Conservation (phyloP, 2,888 invertebrate species). For the Perithous albicinctus region DNA sequence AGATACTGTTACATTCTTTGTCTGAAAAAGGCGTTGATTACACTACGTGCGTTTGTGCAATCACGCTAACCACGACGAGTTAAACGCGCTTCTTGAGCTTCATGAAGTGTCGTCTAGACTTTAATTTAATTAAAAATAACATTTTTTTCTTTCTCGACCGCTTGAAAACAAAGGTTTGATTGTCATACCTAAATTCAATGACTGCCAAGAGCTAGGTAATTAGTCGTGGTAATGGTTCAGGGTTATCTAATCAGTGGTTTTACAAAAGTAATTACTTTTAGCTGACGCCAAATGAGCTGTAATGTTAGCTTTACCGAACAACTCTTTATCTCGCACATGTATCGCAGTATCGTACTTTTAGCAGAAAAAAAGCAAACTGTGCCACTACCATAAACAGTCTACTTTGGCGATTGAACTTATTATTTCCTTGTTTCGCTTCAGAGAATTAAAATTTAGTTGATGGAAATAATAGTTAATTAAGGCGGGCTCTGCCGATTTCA, state of each 20-base stretch:
- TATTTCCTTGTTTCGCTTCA: too few relatives aligned
- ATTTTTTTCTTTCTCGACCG: neutral
- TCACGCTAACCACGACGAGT: constrained; percentile 35
- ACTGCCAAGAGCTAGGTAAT: neutral
- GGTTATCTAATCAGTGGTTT: neutral
- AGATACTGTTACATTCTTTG: constrained; percentile 31
- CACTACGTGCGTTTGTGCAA: constrained; percentile 34
- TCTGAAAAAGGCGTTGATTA: constrained; percentile 37
- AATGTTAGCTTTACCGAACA: neutral
- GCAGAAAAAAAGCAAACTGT: neutral
- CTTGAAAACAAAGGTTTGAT: neutral
- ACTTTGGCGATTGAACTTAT: too few relatives aligned
- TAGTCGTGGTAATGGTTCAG: neutral
- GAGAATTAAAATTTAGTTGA: too few relatives aligned
- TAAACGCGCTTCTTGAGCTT: neutral
- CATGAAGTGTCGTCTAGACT: neutral
- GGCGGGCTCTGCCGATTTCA: too few relatives aligned
- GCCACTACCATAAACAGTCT: too few relatives aligned
- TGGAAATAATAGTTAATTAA: too few relatives aligned
- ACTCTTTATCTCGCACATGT: neutral
- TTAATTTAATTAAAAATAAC: neutral
- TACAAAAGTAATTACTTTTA: neutral
- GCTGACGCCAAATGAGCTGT: neutral
- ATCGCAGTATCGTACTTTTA: neutral
- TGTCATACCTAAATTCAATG: neutral